Evolutionary conservation across 2,113 vertebrate species (phyloP), one percentile per base, ranked within the genome.

Genomic region (Sphyrna mokarran): DNA sequence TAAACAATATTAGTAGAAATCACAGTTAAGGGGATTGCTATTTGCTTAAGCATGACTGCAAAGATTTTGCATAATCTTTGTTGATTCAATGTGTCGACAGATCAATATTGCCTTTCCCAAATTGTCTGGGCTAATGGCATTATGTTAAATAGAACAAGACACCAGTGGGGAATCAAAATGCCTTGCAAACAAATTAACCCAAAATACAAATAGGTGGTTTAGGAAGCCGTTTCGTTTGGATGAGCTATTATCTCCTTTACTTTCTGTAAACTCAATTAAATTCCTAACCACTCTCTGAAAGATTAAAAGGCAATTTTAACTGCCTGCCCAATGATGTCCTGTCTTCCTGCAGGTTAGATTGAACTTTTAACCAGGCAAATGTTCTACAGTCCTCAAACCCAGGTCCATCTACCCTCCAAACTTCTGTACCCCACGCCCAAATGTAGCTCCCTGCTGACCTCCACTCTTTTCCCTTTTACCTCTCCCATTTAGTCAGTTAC

Each of bases 1-100:
- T 43, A n/a, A 68, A 40, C 89, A 93, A 95, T 76, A 95, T 95
- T 95, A 95, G 43, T 72, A 14, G 68, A 76, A 70, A 76, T 95
- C 68, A 33, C 40, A 33, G 22, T 95, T 76, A 70, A 72, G 37
- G 69, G 40, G 69, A 95, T 95, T 95, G 68, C 22, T 72, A 76
- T 95, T 95, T 95, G 43, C 69, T 95, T 95, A 48, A 95, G 43
- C 93, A 70, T 72, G 94, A 33, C 68, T 43, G 18, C 68, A 76
- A 29, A 72, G 94, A 11, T 29, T 29, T 48, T 29, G 69, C 40
- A 48, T 70, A 48, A 72, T 95, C 94, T 95, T 48, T 63, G 68
- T 54, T 76, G 40, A 95, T 72, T 95, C 70, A 72, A 72, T 54
- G 43, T 95, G 69, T 76, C 70, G 22, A 23, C 68, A 10, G 94